phyloP scores from a whole-genome alignment of 1,140 invertebrate genomes.

The Apolygus lucorum region DNA sequence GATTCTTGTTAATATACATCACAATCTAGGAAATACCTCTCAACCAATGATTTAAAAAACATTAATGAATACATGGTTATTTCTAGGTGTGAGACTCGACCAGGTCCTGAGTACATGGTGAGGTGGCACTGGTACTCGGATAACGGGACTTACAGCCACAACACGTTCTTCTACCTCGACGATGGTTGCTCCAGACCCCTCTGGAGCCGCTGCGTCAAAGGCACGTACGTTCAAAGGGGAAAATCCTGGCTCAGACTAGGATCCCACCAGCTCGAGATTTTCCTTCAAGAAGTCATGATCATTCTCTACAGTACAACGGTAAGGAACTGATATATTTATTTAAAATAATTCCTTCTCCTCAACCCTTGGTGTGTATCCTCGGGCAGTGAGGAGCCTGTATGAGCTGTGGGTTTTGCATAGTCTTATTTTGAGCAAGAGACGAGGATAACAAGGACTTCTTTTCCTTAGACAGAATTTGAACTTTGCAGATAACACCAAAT shows the following conservation, averaged over 20 bases:
- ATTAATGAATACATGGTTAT: too few species aligned
- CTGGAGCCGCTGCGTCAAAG: slow-evolving; percentile 46
- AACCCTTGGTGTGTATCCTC: too few species aligned
- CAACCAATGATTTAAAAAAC: too few species aligned
- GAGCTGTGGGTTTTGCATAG: too few species aligned
- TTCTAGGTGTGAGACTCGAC: slow-evolving; percentile 49
- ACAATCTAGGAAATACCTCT: too few species aligned
- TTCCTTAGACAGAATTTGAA: too few species aligned
- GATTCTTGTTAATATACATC: too few species aligned
- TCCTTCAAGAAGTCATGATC: slow-evolving; percentile 46
- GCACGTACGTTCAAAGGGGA: slow-evolving; percentile 42
- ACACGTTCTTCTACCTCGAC: slow-evolving; percentile 52
- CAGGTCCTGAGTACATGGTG: slow-evolving; percentile 54
- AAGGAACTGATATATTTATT: neutral
- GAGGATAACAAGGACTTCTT: too few species aligned
- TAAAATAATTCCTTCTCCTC: too few species aligned
- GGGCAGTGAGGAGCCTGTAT: too few species aligned
- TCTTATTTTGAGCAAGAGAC: too few species aligned
- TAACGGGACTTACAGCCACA: slow-evolving; percentile 47
- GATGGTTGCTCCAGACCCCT: slow-evolving; percentile 51
- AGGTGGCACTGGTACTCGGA: slow-evolving; percentile 52
- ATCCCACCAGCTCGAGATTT: slow-evolving; percentile 45
- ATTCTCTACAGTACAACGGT: slow-evolving; percentile 45
- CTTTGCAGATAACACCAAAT: too few species aligned
- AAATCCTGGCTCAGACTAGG: slow-evolving; percentile 47